Evolutionary conservation across 2,113 vertebrate species (phyloP).

Genomic region (Calypte anna): DNA sequence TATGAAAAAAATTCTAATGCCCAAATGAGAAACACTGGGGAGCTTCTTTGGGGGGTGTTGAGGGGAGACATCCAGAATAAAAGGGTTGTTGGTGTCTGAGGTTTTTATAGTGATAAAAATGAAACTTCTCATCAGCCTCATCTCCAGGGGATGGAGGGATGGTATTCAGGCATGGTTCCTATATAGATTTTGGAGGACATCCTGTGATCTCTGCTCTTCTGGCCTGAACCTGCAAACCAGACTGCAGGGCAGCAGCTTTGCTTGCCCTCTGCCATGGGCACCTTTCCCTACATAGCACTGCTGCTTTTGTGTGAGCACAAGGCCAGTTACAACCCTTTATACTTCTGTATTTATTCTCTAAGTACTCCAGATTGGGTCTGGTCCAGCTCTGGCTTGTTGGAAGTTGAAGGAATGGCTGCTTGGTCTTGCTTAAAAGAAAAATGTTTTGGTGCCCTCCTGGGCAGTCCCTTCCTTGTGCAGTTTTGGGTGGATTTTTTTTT

Average conservation of each 20-base stretch:
- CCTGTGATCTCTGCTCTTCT: background rate
- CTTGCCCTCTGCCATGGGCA: background rate
- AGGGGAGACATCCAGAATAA: background rate
- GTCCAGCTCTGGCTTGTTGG: background rate
- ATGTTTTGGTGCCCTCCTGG: background rate
- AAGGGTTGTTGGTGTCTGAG: background rate
- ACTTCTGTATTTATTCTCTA: background rate
- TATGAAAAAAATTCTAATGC: background rate
- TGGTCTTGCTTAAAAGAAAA: background rate
- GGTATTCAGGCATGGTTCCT: background rate
- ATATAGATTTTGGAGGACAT: background rate
- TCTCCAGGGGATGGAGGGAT: background rate
- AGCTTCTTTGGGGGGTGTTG: background rate
- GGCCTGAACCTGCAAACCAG: background rate
- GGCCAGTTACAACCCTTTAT: background rate
- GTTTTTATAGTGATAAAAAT: background rate
- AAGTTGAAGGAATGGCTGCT: rapidly evolving
- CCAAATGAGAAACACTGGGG: background rate
- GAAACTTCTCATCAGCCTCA: background rate
- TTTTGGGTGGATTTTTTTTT: background rate
- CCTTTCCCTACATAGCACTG: background rate
- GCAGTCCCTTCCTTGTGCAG: background rate
- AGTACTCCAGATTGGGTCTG: background rate
- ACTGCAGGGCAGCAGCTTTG: background rate
- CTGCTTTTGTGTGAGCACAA: background rate